Base-by-base conservation (phyloP, 2,888 invertebrate genomes). In the Ichneumon xanthorius region DNA sequence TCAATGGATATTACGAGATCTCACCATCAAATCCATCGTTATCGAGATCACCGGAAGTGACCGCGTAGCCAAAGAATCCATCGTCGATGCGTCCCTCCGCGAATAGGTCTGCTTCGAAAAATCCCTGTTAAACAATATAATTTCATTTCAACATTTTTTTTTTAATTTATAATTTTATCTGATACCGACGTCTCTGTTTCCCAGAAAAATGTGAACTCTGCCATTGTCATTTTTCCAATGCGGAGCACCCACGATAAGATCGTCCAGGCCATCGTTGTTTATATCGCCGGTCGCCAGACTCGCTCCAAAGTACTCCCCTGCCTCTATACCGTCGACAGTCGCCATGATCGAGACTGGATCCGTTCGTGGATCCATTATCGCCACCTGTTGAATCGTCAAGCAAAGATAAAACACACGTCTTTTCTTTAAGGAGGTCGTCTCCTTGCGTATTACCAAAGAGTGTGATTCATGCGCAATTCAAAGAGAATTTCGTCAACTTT, bases 31-130 rank as follows among this genome's bases (percentile, higher is more conserved):
- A 96, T 61, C 95, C 95, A 92, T 96, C 96, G 81, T 93, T 93
- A 90, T 96, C 96, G 70, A 96, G 93, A 92, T 96, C 96, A 4
- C 95, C 92, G 19, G 90, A 95, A 4, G 94, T 93, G 5, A 95
- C 93, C 4, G 96, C 87, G 16, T 96, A 94, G 82, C 96, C 96
- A 91, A 96, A 96, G 67, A 96, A 93, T 5, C 94, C 94, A 87
- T 94, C 94, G 61, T 94, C 92, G 11, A 89, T 91, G 16, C 91
- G 89, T 26, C 95, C 95, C 72, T 90, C 79, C 4, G 92, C 40
- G 37, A 76, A 65, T 5, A 82, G 58, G 33, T 77, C 84, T 6
- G 82, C 53, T n/a, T 88, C 87, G 22, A 78, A 84, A 33, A 88
- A 86, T 40, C 86, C 87, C 88, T 90, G 55, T 53, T 4, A 7